A percentile compares a stretch with the other conserved stretches of the same genome.
phyloP scores from a whole-genome alignment of 2,113 vertebrate genomes.

The Tragelaphus imberbis region DNA sequence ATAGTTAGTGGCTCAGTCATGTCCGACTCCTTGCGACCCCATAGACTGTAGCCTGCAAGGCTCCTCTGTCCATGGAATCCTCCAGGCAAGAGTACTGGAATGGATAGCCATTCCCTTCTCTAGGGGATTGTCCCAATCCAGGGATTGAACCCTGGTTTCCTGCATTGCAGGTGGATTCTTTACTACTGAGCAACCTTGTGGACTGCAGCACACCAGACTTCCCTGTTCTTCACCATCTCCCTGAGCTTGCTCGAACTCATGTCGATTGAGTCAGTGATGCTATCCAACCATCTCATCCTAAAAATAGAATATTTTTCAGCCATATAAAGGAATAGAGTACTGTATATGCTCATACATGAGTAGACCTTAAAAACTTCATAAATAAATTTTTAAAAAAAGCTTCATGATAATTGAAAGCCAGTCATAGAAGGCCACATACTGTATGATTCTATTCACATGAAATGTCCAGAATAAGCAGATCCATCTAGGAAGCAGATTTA shows the following conservation, averaged over 20 bases:
- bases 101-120: not conserved
- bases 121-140: not conserved
- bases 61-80: not conserved
- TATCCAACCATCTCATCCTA: not conserved
- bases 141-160: not conserved
- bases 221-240: not conserved
- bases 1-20: not conserved
- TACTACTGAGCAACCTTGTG: not conserved
- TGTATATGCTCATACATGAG: not conserved
- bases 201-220: not conserved
- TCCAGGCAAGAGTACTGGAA: not conserved
- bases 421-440: not conserved
- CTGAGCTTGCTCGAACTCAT: not conserved
- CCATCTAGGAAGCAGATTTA: not conserved
- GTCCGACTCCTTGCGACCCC: accelerated
- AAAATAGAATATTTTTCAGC: not conserved
- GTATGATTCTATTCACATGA: not conserved
- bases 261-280: not conserved
- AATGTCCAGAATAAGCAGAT: not conserved
- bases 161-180: not conserved
- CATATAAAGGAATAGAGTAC: not conserved
- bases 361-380: not conserved
- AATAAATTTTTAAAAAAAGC: not conserved
- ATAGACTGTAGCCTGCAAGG: not conserved
- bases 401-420: not conserved